Evolutionary conservation across 2,888 invertebrate genomes (phyloP).

Genomic region (Actias luna): DNA sequence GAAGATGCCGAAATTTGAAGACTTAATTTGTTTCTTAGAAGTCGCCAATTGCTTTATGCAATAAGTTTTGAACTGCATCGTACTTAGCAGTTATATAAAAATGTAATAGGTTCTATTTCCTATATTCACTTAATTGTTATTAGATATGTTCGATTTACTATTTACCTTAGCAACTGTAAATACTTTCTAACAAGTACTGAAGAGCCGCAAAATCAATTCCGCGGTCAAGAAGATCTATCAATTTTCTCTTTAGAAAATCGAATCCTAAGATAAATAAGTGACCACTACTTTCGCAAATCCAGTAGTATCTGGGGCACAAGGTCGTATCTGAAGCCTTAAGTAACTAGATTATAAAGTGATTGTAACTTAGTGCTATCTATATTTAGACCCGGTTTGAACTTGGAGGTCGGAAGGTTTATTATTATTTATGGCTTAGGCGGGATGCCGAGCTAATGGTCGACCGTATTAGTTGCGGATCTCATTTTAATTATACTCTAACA

Average conservation of each 20-base stretch:
- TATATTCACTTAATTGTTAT: too few relatives aligned
- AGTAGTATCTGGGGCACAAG: conserved; percentile 30
- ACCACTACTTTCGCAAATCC: conserved; percentile 30
- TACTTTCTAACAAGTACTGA: background rate
- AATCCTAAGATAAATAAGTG: conserved; percentile 15
- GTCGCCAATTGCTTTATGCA: background rate
- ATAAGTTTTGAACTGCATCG: background rate
- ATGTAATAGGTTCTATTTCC: too few relatives aligned
- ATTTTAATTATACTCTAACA: background rate
- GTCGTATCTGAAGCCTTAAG: conserved; percentile 25
- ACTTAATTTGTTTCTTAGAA: background rate
- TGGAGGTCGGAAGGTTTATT: conserved; percentile 5
- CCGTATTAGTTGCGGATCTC: conserved; percentile 3
- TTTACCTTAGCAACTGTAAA: background rate
- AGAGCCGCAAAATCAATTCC: background rate
- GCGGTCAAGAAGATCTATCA: background rate
- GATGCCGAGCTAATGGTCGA: conserved; percentile 1
- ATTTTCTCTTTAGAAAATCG: background rate
- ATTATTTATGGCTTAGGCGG: background rate
- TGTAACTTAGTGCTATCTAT: conserved; percentile 13
- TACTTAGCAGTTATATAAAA: too few relatives aligned
- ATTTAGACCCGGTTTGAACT: background rate
- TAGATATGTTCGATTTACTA: background rate
- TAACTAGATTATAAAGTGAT: conserved; percentile 17
- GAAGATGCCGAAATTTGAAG: background rate